Evolutionary conservation across 2,888 invertebrate genomes (phyloP).

Genomic region (Protodeltote pygarga): DNA sequence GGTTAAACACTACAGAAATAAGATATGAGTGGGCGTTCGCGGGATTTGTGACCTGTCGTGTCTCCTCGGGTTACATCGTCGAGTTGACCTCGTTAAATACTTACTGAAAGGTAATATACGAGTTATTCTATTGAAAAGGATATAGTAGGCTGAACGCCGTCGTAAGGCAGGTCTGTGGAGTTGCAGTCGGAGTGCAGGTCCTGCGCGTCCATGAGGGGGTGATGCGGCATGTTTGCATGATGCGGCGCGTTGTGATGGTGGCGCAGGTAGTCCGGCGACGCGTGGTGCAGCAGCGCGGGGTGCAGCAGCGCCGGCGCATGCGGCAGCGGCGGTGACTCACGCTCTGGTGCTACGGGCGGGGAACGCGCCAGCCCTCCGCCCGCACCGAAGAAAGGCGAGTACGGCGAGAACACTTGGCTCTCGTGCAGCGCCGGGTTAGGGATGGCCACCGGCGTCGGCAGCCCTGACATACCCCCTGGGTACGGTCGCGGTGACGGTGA

Average conservation of each 20-base stretch:
- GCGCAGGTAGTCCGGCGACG: conserved; percentile 92
- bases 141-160: conserved; percentile 98
- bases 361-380: conserved; percentile 83
- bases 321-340: conserved; percentile 94
- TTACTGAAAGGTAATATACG: conserved; percentile 23
- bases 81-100: conserved; percentile 48
- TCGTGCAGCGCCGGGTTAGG: conserved; percentile 98
- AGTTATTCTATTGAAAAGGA: conserved; percentile 89
- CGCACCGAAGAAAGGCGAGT: conserved; percentile 95
- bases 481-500: conserved; percentile 92
- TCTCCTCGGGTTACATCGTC: conserved; percentile 49
- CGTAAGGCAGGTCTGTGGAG: conserved; percentile 96
- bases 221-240: conserved; percentile 91
- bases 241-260: conserved; percentile 92
- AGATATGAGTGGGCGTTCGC: conserved; percentile 79
- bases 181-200: conserved; percentile 96
- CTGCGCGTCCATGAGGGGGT: conserved; percentile 94
- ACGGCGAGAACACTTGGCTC: conserved; percentile 97
- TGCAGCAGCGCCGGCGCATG: conserved; percentile 95
- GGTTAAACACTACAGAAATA: conserved; percentile 87
- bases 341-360: conserved; percentile 89
- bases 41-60: conserved; percentile 57
- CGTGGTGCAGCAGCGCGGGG: conserved; percentile 94
- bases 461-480: conserved; percentile 93
- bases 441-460: conserved; percentile 98